Base-by-base conservation (phyloP, 2,888 invertebrate genomes). In the Hemithea aestivaria region DNA sequence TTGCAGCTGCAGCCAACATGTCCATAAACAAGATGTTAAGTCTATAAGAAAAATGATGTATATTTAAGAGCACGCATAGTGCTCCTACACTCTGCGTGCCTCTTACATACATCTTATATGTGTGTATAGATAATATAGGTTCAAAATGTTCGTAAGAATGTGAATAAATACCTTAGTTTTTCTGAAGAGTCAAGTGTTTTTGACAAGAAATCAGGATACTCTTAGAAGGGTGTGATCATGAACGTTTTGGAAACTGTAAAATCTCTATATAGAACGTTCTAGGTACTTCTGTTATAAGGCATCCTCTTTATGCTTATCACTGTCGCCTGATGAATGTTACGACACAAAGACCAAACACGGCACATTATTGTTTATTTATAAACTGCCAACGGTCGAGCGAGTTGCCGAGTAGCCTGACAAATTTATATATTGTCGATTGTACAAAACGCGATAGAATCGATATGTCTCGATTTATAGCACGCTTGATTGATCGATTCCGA, bases 301-400 rank as follows among this genome's bases (percentile, higher is more conserved):
- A 26, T 37, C 31, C 49, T 50, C 41, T 50, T 48, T 53, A 53
- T 56, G 64, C 63, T 42, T 74, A 73, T 76, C 77, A 70, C 66
- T 63, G 67, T 56, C 51, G 46, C 58, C 64, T 71, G 73, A 79
- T 62, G 68, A 73, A 83, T 79, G 79, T 77, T 76, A 79, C 77
- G 70, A 73, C 67, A 66, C 56, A 49, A 68, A 42, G 40, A 50
- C 81, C 81, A 72, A 74, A 73, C 73, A 80, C 56, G 79, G 79
- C 48, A 56, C 65, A 66, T 75, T 83, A 83, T 84, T 85, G 77
- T 84, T 87, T 87, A 87, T 87, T 84, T 84, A 84, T 85, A 84
- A 85, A 78, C 66, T 69, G 57, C 66, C 63, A 37, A 64, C 58
- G 56, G 43, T 59, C 59, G 58, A 60, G 58, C 59, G 54, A 67